Evolutionary conservation across 1,140 invertebrate species (phyloP).

Genomic region (Acarapis woodi): DNA sequence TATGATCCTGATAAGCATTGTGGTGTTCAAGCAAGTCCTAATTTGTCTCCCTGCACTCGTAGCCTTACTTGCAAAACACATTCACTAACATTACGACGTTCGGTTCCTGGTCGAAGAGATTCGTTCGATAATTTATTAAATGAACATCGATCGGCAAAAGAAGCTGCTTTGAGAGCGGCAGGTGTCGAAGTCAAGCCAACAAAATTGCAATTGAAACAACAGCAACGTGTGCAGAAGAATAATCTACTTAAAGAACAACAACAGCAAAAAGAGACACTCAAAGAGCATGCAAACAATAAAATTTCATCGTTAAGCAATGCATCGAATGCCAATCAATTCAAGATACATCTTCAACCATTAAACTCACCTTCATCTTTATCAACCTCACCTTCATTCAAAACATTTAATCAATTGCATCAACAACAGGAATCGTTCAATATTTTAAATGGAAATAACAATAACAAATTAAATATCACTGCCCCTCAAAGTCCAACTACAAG

Average conservation of each 20-base stretch:
- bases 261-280: constrained; percentile 36
- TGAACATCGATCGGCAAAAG: constrained; percentile 36
- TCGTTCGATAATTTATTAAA: constrained; percentile 44
- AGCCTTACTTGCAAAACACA: constrained; percentile 57
- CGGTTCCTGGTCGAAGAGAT: constrained; percentile 37
- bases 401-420: not conserved
- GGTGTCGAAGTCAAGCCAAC: constrained; percentile 4
- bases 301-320: not conserved
- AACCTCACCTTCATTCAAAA: not conserved
- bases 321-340: not conserved
- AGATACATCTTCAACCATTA: too few relatives aligned
- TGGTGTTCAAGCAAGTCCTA: constrained; percentile 35
- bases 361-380: too few relatives aligned
- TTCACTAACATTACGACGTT: constrained; percentile 35
- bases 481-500: too few relatives aligned
- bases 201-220: constrained; percentile 4
- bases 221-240: constrained; percentile 18
- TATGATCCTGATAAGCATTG: constrained; percentile 53
- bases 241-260: constrained; percentile 26
- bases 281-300: not conserved
- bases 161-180: constrained; percentile 14
- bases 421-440: not conserved
- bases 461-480: too few relatives aligned
- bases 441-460: not conserved
- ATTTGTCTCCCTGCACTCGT: constrained; percentile 38